Base-by-base conservation (phyloP, 2,797 vertebrate genomes). In the Etheostoma nigrum region DNA sequence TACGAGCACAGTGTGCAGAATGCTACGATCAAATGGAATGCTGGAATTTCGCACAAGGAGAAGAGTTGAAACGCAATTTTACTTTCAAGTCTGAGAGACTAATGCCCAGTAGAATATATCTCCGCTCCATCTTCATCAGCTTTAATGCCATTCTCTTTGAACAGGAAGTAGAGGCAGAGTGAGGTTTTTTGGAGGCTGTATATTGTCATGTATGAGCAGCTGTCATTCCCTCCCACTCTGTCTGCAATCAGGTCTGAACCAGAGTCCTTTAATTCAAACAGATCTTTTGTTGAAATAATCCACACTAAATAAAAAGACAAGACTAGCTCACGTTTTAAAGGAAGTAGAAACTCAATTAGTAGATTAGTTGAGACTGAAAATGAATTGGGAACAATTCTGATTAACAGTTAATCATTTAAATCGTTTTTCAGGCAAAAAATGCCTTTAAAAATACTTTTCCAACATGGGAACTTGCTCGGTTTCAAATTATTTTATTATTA, bases 131-230 rank as follows among this genome's bases (percentile, higher is more conserved):
- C 82, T 74, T 78, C 85, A 89, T 89, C 84, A 80, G 70, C 86
- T 93, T 92, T 89, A 92, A 92, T 89, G 91, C n/a, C 68, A 93
- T 92, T 93, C 92, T 89, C 85, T 94, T 91, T 92, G 88, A 93
- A 92, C 63, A 85, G 74, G 81, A 90, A 87, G 75, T 51, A 66
- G 45, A 19, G 60, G 67, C 83, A 78, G 60, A 79, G 66, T 1
- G 44, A 60, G 77, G 6, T 10, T 61, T 62, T 40, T 58, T 63
- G 49, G 55, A 86, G 80, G 83, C 80, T 86, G 82, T 81, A 79
- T 71, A 88, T 88, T 86, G 86, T 93, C 89, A 88, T 84, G 79
- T 86, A 76, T 59, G 70, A 86, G 83, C 71, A 81, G 83, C 82
- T 86, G 87, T 80, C 69, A 71, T 72, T 76, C 72, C 86, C 69